phyloP scores from a whole-genome alignment of 2,113 vertebrate genomes.

The Coregonus clupeaformis region DNA sequence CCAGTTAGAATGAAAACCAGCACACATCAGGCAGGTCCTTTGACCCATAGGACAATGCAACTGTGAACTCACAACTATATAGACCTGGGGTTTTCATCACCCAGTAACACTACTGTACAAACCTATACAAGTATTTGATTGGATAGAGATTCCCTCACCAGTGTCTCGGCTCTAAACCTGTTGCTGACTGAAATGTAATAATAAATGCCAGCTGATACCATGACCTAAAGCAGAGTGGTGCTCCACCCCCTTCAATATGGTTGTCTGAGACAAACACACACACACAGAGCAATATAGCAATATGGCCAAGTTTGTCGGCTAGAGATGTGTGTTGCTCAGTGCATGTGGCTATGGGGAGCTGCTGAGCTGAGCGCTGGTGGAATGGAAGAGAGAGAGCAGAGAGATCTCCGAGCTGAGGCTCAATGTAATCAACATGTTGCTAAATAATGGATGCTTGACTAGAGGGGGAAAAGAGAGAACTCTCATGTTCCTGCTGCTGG shows the following conservation, averaged over 20 bases:
- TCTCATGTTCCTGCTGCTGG: conserved; percentile 61
- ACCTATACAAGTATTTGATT: background rate
- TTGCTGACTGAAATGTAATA: background rate
- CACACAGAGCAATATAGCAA: background rate
- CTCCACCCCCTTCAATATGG: background rate
- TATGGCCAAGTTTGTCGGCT: conserved; percentile 29
- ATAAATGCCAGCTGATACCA: background rate
- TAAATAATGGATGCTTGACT: conserved; percentile 74
- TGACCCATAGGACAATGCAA: background rate
- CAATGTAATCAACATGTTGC: conserved; percentile 64
- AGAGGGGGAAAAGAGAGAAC: conserved; percentile 52
- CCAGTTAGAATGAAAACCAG: background rate
- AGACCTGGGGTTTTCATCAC: background rate
- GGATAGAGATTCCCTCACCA: background rate
- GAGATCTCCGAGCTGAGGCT: conserved; percentile 47
- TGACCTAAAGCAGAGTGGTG: background rate
- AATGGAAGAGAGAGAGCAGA: conserved; percentile 44
- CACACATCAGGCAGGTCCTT: background rate
- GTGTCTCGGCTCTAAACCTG: background rate
- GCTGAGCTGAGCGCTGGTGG: conserved; percentile 33
- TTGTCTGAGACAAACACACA: background rate
- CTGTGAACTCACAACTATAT: background rate
- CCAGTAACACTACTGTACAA: background rate
- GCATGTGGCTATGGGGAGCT: conserved; percentile 36
- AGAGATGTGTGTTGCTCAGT: background rate